Percentiles rank a stretch among this genome's conserved stretches.
phyloP scores from a whole-genome alignment of 2,113 vertebrate species.

The Megaleporinus macrocephalus region DNA sequence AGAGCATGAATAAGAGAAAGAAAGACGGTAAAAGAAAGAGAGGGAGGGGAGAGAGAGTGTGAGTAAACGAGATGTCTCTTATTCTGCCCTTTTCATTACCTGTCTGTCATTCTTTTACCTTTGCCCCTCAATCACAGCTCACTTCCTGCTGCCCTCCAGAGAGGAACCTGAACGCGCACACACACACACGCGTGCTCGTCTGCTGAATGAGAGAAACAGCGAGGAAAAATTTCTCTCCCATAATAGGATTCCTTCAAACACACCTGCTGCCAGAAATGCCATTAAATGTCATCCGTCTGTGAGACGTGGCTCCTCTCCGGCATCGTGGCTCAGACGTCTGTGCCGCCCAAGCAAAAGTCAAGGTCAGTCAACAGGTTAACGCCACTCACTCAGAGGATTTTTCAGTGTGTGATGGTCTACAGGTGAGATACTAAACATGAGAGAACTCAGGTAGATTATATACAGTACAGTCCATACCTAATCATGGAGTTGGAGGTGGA shows the following conservation, averaged over 20 bases:
- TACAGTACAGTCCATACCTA: background rate
- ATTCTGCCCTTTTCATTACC: slow-evolving; percentile 29
- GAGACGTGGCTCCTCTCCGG: background rate
- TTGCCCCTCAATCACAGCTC: slow-evolving; percentile 13
- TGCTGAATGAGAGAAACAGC: slow-evolving; percentile 14
- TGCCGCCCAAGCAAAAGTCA: background rate
- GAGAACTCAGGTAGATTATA: background rate
- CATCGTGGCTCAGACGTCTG: background rate
- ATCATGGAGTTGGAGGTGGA: background rate
- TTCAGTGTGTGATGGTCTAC: background rate
- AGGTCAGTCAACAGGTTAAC: slow-evolving; percentile 17
- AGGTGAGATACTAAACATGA: background rate
- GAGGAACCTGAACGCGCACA: slow-evolving; percentile 1
- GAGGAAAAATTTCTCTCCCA: slow-evolving; percentile 10
- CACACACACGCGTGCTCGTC: slow-evolving; percentile 20
- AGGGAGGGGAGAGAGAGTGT: background rate
- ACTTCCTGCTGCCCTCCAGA: slow-evolving; percentile 19
- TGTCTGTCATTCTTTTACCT: slow-evolving; percentile 23
- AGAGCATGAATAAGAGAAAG: background rate
- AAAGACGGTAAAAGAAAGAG: background rate
- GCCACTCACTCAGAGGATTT: background rate
- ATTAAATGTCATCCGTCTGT: slow-evolving; percentile 35
- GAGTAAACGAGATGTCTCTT: slow-evolving; percentile 3
- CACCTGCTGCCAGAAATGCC: slow-evolving; percentile 45
- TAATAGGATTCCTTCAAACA: slow-evolving; percentile 42